Evolutionary conservation across 2,113 vertebrate species (phyloP).

Genomic region (Rostratula benghalensis): DNA sequence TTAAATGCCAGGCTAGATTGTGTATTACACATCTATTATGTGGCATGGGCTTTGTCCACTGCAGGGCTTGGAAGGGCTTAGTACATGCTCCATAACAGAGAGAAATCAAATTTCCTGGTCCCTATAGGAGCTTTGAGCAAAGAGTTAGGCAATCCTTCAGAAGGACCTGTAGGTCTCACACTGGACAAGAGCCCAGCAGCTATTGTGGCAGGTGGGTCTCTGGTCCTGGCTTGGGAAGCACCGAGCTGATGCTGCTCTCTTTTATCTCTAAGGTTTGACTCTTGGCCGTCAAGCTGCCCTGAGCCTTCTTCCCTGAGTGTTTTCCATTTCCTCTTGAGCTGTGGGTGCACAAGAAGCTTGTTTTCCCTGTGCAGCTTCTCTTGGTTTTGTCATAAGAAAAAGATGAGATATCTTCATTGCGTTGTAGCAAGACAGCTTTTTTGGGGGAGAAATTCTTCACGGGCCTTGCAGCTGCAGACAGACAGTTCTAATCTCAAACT

Average conservation of each 20-base stretch:
- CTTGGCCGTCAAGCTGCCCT: background rate
- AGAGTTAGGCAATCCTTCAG: background rate
- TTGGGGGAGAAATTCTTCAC: background rate
- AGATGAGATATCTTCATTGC: background rate
- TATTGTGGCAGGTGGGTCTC: background rate
- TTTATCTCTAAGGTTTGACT: background rate
- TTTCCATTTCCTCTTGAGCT: background rate
- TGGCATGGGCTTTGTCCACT: background rate
- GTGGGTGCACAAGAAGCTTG: background rate
- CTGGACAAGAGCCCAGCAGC: background rate
- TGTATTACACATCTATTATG: background rate
- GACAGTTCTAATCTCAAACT: background rate
- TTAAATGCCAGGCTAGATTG: background rate
- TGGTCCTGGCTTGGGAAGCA: background rate
- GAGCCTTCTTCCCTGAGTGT: background rate
- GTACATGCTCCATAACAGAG: background rate
- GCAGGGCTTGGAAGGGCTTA: background rate
- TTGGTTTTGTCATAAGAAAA: background rate
- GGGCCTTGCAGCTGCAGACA: background rate
- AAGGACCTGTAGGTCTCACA: background rate
- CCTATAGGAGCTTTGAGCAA: background rate
- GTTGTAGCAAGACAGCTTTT: background rate
- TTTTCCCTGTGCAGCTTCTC: background rate
- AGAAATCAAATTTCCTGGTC: background rate
- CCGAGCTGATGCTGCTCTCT: background rate